These are phyloP conservation scores for Peromyscus polionotus DNA, from an alignment of 2,113 vertebrate genomes.

Conservation along the genomic window DNA sequence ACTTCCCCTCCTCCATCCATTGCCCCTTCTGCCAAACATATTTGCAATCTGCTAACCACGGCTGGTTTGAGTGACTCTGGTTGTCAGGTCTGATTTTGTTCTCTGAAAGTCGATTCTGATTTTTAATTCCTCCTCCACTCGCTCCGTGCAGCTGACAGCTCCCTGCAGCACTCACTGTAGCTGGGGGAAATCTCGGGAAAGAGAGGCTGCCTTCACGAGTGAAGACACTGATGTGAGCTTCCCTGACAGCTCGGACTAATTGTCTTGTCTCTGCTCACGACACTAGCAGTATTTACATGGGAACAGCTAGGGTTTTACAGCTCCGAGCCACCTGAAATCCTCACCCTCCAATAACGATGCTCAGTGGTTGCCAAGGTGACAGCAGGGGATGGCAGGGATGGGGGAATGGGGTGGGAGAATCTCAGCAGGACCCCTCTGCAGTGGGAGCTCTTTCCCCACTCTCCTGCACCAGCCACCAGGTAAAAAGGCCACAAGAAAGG, in stretches of 20 bases:
- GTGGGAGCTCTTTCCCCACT: conserved; percentile 77
- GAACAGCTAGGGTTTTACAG: conserved; percentile 75
- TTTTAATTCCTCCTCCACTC: conserved; percentile 69
- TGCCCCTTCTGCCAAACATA: background rate
- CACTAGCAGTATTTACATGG: conserved; percentile 76
- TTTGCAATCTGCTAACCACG: conserved; percentile 31
- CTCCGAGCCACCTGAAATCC: conserved; percentile 82
- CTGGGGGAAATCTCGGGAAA: conserved; percentile 76
- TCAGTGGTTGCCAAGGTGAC: conserved; percentile 80
- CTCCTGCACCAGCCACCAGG: conserved; percentile 75
- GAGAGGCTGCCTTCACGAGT: conserved; percentile 75
- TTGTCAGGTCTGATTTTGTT: conserved; percentile 72
- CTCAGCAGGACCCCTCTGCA: conserved; percentile 67
- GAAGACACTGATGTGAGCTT: conserved; percentile 68
- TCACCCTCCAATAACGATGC: conserved; percentile 71
- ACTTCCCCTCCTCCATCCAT: background rate
- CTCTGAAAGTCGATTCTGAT: conserved; percentile 76
- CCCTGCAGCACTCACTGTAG: background rate
- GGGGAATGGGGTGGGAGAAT: conserved; percentile 73
- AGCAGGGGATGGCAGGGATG: conserved; percentile 58
- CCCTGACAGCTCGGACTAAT: conserved; percentile 73
- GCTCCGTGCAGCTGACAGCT: conserved; percentile 59
- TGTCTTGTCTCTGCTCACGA: conserved; percentile 71
- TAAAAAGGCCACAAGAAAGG: conserved; percentile 60
- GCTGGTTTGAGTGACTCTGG: conserved; percentile 50